Conservation (phyloP, 2,888 invertebrate species). For the Mayetiola destructor region DNA sequence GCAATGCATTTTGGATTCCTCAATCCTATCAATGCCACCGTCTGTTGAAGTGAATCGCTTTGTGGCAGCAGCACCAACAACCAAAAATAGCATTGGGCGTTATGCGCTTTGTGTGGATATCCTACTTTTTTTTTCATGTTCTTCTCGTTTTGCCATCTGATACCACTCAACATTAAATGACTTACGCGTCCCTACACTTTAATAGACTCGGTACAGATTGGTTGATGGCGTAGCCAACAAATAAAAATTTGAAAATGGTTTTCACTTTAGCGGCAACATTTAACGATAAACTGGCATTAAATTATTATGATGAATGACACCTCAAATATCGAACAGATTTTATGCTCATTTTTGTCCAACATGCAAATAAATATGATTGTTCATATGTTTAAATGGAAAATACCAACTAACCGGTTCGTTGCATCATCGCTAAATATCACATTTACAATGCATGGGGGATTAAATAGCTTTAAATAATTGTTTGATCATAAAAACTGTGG, state of each 20-base stretch:
- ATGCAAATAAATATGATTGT: background rate
- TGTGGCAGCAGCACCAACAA: no score
- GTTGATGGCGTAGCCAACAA: background rate
- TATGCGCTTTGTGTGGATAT: background rate
- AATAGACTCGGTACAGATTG: background rate
- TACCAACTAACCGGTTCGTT: background rate
- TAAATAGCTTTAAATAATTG: conserved; percentile 20
- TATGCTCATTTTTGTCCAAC: background rate
- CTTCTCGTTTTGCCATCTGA: conserved; percentile 18
- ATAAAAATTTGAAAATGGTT: background rate
- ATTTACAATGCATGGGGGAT: conserved; percentile 15
- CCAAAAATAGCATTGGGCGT: no score
- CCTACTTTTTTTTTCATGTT: background rate
- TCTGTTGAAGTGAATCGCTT: no score
- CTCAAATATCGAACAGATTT: background rate
- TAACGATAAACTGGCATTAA: conserved; percentile 2
- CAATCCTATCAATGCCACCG: background rate
- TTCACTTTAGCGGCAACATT: conserved; percentile 4
- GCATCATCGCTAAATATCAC: background rate
- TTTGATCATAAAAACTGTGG: conserved; percentile 19
- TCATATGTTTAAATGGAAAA: background rate
- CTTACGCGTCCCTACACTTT: conserved; percentile 15
- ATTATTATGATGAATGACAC: no score
- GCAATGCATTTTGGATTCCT: background rate
- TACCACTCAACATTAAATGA: conserved; percentile 21